Percentiles rank a stretch among this genome's conserved stretches.
Conservation (phyloP, 2,888 invertebrate genomes). For the Globia sparganii region DNA sequence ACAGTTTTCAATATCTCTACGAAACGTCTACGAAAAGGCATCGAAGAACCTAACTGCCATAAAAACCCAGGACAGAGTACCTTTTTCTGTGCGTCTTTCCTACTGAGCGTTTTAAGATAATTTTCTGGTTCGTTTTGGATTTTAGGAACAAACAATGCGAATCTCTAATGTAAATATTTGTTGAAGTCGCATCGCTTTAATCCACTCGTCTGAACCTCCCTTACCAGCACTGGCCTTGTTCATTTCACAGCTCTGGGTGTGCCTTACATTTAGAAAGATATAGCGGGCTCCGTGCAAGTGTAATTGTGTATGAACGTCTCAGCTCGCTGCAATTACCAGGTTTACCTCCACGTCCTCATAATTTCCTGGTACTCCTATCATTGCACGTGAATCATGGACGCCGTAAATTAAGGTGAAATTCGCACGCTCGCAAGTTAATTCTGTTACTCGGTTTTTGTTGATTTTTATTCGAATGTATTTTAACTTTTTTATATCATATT, state of each 20-base stretch:
- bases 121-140: not conserved
- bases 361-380: constrained; percentile 57
- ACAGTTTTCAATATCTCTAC: too few relatives aligned
- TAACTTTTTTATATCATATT: too few relatives aligned
- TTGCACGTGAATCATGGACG: constrained; percentile 52
- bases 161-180: not conserved
- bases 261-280: constrained; percentile 50
- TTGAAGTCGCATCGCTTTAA: not conserved
- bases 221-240: constrained; percentile 54
- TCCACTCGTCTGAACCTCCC: constrained; percentile 35
- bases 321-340: constrained; percentile 63
- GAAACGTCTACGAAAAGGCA: not conserved
- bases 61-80: not conserved
- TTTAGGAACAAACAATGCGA: not conserved
- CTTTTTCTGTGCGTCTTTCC: not conserved
- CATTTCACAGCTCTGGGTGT: constrained; percentile 49
- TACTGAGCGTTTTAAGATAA: not conserved
- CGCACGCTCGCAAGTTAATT: constrained; percentile 25
- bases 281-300: constrained; percentile 46
- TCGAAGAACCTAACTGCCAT: not conserved
- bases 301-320: constrained; percentile 64
- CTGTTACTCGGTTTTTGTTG: constrained; percentile 3
- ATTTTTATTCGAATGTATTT: not conserved
- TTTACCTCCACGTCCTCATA: constrained; percentile 45
- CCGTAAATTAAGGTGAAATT: constrained; percentile 30